Conservation (phyloP, 2,888 invertebrate genomes). For the Sisyra terminalis region DNA sequence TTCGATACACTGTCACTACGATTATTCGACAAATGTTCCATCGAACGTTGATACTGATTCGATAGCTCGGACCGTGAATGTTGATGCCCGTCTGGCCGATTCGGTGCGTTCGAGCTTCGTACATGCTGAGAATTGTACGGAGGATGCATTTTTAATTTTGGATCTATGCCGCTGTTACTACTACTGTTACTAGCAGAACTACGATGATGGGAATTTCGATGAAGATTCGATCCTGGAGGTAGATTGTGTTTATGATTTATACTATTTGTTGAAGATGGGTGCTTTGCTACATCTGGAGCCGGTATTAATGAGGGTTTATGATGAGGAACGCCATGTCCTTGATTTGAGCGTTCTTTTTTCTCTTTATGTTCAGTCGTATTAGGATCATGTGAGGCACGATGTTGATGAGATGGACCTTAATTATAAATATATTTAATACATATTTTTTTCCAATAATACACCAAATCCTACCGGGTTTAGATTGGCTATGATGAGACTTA, state of each 20-base stretch:
- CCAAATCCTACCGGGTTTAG: constrained; percentile 1
- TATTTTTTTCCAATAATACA: constrained; percentile 6
- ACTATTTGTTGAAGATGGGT: constrained; percentile 14
- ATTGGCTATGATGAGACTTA: constrained; percentile 5
- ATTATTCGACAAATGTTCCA: neutral
- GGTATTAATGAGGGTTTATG: constrained; percentile 20
- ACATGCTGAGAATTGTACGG: constrained; percentile 6
- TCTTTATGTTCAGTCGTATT: constrained; percentile 45
- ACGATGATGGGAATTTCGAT: constrained; percentile 11
- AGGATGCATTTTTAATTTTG: constrained; percentile 9
- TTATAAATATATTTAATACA: neutral
- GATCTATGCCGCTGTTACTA: constrained; percentile 1
- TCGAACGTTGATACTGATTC: neutral
- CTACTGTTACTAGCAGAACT: constrained; percentile 8
- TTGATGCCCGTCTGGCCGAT: constrained; percentile 20
- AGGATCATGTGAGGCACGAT: constrained; percentile 23
- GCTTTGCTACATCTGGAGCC: constrained; percentile 21
- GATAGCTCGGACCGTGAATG: constrained; percentile 18
- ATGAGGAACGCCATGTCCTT: constrained; percentile 14
- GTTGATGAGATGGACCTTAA: constrained; percentile 19
- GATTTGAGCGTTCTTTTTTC: constrained; percentile 38
- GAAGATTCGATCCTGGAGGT: constrained; percentile 9
- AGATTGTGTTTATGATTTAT: constrained; percentile 9
- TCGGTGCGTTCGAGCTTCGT: constrained; percentile 14
- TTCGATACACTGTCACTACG: neutral